Base-by-base conservation (phyloP, 2,888 invertebrate species). In the Papilio demoleus region DNA sequence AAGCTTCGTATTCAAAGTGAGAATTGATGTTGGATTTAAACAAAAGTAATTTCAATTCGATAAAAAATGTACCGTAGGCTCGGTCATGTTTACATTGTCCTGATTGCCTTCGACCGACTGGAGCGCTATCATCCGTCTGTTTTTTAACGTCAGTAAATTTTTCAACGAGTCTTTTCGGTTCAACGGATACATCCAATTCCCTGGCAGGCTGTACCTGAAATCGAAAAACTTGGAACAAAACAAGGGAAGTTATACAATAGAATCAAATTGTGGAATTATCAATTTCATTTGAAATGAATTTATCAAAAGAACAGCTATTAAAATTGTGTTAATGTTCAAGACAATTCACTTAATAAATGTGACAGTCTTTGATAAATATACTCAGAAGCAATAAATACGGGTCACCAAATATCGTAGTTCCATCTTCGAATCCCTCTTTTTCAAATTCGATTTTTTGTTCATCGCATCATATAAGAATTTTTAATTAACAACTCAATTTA, bases 111-210 rank as follows among this genome's bases (percentile, higher is more conserved):
- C 82, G 81, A 79, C 78, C 78, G 77, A 79, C 74, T 75, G 79
- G 75, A 73, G 73, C 73, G 74, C 38, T 64, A 59, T 68, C 58
- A 63, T 64, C 76, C 73, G 79, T 80, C 83, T 83, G 83, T 86
- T 85, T 86, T 80, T 78, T 81, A 81, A 83, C 86, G 85, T 86
- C 88, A 87, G 88, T 88, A 88, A 88, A 88, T 89, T 90, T 88
- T 88, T 85, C 82, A 88, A 90, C 89, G 87, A 87, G 86, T 87
- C 86, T 87, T 88, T 88, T 86, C 87, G 86, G 85, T 87, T 85
- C 84, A 83, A 75, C 85, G 86, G 81, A 84, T 85, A 84, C 85
- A 82, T 87, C 81, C 88, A 89, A 90, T 90, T 87, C 86, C 80
- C 84, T 77, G 75, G 79, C 82, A 84, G 79, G 86, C 86, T 86